Evolutionary conservation across 2,113 vertebrate species (phyloP).

Genomic region (Eudyptes chrysolophus): DNA sequence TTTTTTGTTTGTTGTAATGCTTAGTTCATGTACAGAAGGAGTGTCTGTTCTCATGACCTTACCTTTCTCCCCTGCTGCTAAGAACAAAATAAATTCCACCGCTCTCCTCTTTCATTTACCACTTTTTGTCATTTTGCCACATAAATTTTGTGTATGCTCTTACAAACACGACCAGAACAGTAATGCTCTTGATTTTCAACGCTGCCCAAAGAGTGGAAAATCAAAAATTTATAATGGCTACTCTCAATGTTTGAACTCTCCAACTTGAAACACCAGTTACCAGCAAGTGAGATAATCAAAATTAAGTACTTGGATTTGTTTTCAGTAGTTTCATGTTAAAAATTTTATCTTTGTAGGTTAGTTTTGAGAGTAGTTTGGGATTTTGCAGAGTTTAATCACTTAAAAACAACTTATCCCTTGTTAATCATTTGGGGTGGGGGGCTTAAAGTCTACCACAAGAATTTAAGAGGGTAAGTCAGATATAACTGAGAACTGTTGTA

Average conservation of each 20-base stretch:
- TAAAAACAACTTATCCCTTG: not conserved
- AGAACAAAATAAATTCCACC: not conserved
- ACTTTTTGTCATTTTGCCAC: not conserved
- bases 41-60: not conserved
- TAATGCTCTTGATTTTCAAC: not conserved
- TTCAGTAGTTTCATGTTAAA: not conserved
- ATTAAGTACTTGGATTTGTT: not conserved
- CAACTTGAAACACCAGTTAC: not conserved
- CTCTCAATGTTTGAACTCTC: not conserved
- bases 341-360: not conserved
- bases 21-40: not conserved
- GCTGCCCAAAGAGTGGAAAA: not conserved
- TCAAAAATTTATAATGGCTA: not conserved
- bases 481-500: not conserved
- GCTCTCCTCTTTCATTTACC: not conserved
- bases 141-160: not conserved
- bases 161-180: not conserved
- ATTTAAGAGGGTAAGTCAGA: not conserved
- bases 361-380: not conserved
- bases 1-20: not conserved
- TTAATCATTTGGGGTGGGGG: rapidly evolving
- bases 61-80: not conserved
- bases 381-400: not conserved
- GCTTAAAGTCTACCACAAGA: not conserved
- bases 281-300: not conserved